These are phyloP conservation scores for Ennomos fuscantarius DNA, from an alignment of 2,888 invertebrate species.

Conservation along the genomic window DNA sequence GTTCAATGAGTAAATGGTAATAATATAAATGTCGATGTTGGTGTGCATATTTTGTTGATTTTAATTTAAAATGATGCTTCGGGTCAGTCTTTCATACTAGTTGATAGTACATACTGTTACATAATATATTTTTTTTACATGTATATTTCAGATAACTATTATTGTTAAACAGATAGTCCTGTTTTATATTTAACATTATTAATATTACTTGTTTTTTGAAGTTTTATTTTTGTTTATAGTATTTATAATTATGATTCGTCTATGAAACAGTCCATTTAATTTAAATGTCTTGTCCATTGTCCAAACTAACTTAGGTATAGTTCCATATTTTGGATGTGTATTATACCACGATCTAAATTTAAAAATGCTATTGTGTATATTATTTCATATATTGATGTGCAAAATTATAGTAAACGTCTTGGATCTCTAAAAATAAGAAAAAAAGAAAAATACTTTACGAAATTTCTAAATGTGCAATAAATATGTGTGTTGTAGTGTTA, in stretches of 20 bases:
- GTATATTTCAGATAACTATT: conserved; percentile 82
- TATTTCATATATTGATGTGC: conserved; percentile 83
- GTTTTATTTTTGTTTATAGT: conserved; percentile 62
- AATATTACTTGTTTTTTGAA: conserved; percentile 69
- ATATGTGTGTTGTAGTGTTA: conserved; percentile 86
- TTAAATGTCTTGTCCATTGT: conserved; percentile 81
- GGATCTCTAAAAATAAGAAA: conserved; percentile 84
- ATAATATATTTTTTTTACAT: conserved; percentile 82
- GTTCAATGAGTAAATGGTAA: conserved; percentile 32
- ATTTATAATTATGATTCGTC: conserved; percentile 50
- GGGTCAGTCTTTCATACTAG: conserved; percentile 62
- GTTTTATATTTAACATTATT: conserved; percentile 80
- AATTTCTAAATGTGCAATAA: conserved; percentile 86
- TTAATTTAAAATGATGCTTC: conserved; percentile 45
- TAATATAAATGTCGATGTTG: conserved; percentile 32
- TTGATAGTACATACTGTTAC: conserved; percentile 71
- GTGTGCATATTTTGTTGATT: conserved; percentile 33
- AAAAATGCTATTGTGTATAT: conserved; percentile 83
- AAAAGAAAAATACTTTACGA: conserved; percentile 84
- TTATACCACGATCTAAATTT: conserved; percentile 80
- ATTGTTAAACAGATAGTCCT: conserved; percentile 77
- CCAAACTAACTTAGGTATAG: conserved; percentile 82
- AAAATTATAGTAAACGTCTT: conserved; percentile 85
- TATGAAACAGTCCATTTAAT: conserved; percentile 73
- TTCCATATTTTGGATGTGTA: conserved; percentile 84